These are phyloP conservation scores for Pogonomyrmex barbatus DNA, from an alignment of 1,140 invertebrate species.

Conservation along the genomic window DNA sequence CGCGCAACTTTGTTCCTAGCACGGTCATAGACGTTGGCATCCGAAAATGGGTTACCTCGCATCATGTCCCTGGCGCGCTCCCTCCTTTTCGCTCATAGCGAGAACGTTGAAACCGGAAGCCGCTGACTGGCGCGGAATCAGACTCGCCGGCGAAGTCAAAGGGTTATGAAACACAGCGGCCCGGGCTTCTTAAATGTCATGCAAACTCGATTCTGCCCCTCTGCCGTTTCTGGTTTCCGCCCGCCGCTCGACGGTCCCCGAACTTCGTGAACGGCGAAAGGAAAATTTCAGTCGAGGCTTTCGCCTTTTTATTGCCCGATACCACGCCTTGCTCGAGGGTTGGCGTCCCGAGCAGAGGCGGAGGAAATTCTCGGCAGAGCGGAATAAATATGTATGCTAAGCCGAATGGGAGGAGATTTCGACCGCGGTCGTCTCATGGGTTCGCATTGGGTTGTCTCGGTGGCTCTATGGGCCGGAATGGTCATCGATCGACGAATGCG, in stretches of 20 bases:
- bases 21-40: slow-evolving; percentile 43
- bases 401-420: slow-evolving; percentile 25
- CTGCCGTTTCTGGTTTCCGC: slow-evolving; percentile 34
- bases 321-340: slow-evolving; percentile 34
- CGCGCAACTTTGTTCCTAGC: slow-evolving; percentile 70
- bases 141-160: slow-evolving; percentile 71
- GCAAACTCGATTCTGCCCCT: slow-evolving; percentile 76
- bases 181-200: slow-evolving; percentile 74
- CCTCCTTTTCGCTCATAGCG: not conserved
- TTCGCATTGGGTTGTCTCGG: slow-evolving; percentile 6
- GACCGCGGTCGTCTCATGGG: slow-evolving; percentile 53
- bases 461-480: not conserved
- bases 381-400: slow-evolving; percentile 65
- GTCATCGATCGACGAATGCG: slow-evolving; percentile 40
- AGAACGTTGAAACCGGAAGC: slow-evolving; percentile 42
- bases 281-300: slow-evolving; percentile 45
- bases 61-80: not conserved
- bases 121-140: slow-evolving; percentile 66
- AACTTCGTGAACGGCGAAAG: slow-evolving; percentile 47
- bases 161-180: slow-evolving; percentile 72
- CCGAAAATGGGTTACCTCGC: slow-evolving; percentile 70
- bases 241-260: not conserved
- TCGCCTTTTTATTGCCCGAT: slow-evolving; percentile 52
- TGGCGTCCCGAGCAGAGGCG: slow-evolving; percentile 4
- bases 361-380: slow-evolving; percentile 39